Percentiles rank a stretch among this genome's conserved stretches.
Conservation (phyloP, 2,113 vertebrate species). For the Ceratotherium simum region DNA sequence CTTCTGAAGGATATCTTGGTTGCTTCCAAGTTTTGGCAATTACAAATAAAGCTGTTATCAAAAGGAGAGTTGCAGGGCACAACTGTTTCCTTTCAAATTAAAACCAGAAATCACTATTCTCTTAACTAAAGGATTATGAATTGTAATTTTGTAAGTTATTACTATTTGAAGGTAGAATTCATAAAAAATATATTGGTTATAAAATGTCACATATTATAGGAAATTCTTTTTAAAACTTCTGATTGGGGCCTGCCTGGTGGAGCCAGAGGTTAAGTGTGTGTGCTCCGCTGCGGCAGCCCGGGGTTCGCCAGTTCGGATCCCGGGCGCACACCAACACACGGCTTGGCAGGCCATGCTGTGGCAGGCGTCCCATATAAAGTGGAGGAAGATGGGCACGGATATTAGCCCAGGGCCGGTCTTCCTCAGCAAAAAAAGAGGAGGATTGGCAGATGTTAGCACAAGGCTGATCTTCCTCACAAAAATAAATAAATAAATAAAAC, state of each 20-base stretch:
- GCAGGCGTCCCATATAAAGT: too few relatives aligned
- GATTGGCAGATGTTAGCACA: too few relatives aligned
- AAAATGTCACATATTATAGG: neutral
- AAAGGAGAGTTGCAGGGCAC: neutral
- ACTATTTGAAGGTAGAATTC: neutral
- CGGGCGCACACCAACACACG: too few relatives aligned
- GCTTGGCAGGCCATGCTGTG: too few relatives aligned
- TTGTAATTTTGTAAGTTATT: constrained; percentile 24
- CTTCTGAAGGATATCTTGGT: neutral
- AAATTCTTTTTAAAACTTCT: neutral
- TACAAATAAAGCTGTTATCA: constrained; percentile 3
- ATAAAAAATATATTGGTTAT: neutral
- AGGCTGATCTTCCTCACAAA: too few relatives aligned
- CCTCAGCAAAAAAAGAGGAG: too few relatives aligned
- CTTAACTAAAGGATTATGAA: constrained; percentile 15
- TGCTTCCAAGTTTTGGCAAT: neutral
- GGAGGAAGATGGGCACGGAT: too few relatives aligned
- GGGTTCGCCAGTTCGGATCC: too few relatives aligned
- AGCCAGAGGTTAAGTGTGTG: too few relatives aligned
- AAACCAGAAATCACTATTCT: constrained; percentile 13
- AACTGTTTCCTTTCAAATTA: constrained; percentile 17
- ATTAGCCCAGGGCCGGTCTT: too few relatives aligned
- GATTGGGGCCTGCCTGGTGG: neutral
- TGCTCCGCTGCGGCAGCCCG: too few relatives aligned
- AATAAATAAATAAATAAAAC: neutral